These are phyloP conservation scores for Antidorcas marsupialis DNA, from an alignment of 2,113 vertebrate species.

Conservation along the genomic window DNA sequence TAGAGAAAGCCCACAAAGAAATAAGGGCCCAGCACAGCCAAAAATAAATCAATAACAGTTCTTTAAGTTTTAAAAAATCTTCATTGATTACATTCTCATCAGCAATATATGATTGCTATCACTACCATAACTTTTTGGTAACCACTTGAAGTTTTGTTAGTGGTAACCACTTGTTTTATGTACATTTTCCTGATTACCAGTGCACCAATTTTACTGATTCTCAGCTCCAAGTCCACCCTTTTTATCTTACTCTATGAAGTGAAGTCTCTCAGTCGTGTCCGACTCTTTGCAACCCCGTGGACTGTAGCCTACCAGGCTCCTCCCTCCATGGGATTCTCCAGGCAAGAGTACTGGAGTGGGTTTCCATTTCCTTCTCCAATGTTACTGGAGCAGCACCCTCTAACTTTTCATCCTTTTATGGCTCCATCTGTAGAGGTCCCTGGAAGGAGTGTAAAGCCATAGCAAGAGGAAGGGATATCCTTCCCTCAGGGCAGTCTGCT, in stretches of 20 bases:
- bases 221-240: neutral
- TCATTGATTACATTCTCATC: neutral
- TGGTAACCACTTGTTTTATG: neutral
- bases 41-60: neutral
- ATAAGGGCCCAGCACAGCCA: neutral
- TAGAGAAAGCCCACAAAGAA: neutral
- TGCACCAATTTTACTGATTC: neutral
- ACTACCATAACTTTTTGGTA: neutral
- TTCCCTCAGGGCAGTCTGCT: neutral
- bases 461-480: neutral
- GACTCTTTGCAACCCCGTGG: too few species aligned
- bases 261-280: too few species aligned
- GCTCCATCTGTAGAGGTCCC: neutral
- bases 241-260: neutral
- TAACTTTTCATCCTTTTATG: neutral
- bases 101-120: neutral
- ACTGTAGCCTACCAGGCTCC: too few species aligned
- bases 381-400: neutral
- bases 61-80: neutral
- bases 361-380: too few species aligned
- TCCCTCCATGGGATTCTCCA: too few species aligned
- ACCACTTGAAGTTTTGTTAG: neutral
- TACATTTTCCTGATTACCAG: neutral
- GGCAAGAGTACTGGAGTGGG: too few species aligned
- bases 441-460: neutral